A percentile compares a stretch with the other conserved stretches of the same genome.
Conservation (phyloP, 2,888 invertebrate genomes). For the Brachypalpus laphriformis region DNA sequence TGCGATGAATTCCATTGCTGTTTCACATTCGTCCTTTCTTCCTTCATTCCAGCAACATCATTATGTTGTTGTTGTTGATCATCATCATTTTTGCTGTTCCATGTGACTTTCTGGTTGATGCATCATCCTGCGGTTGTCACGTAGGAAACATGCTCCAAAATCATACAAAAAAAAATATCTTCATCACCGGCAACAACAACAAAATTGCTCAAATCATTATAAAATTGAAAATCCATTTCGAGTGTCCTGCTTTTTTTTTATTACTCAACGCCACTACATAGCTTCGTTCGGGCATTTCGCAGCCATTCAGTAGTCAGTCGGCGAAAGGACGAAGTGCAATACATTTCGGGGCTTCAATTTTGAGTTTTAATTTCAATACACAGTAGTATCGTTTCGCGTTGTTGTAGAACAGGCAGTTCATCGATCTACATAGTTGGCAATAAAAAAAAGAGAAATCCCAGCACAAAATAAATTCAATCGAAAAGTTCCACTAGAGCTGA, state of each 20-base stretch:
- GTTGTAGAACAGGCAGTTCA: conserved; percentile 8
- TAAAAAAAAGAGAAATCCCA: not conserved
- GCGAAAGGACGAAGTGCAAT: conserved; percentile 55
- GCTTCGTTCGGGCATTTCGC: conserved; percentile 50
- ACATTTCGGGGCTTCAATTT: conserved; percentile 55
- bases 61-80: conserved; percentile 15
- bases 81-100: conserved; percentile 27
- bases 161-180: conserved; percentile 6
- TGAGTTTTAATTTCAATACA: conserved; percentile 46
- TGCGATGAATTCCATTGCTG: conserved; percentile 21
- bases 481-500: conserved; percentile 33
- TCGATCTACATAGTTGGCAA: conserved; percentile 35
- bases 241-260: conserved; percentile 50
- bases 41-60: not conserved
- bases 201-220: conserved; percentile 45
- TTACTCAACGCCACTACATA: conserved; percentile 18
- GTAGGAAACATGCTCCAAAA: conserved; percentile 45
- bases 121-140: conserved; percentile 71
- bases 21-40: conserved; percentile 15
- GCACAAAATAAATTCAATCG: conserved; percentile 32
- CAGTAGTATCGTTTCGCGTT: conserved; percentile 19
- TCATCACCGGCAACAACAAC: conserved; percentile 18
- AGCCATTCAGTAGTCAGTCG: conserved; percentile 63
- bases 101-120: conserved; percentile 34
- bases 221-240: conserved; percentile 71